phyloP scores from a whole-genome alignment of 2,888 invertebrate genomes.

The Phytoseiulus persimilis region DNA sequence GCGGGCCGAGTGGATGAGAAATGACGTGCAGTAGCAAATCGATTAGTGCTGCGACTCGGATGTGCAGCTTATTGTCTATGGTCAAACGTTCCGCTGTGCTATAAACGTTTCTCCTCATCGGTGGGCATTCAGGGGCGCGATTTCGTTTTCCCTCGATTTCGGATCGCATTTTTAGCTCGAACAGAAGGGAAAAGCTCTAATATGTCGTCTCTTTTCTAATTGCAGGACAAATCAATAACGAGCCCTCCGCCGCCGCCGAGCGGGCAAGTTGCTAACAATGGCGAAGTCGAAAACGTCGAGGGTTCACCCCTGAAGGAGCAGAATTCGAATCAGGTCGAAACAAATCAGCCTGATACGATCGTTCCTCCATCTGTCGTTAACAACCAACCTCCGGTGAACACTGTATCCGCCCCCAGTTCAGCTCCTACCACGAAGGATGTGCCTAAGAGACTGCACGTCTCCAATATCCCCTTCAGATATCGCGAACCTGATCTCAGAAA shows the following conservation, averaged over 20 bases:
- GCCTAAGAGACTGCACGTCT: conserved; percentile 93
- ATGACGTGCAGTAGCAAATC: not conserved
- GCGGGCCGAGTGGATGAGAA: not conserved
- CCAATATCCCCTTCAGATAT: conserved; percentile 99
- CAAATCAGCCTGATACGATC: not conserved
- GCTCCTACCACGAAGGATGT: conserved; percentile 58
- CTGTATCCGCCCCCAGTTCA: not conserved
- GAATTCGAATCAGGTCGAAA: not conserved
- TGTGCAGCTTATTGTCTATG: too few relatives aligned
- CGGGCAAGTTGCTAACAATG: not conserved
- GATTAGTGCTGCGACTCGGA: not conserved
- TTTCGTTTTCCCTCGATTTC: too few relatives aligned
- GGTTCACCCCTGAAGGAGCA: not conserved
- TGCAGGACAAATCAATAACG: conserved; percentile 27
- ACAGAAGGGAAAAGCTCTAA: too few relatives aligned
- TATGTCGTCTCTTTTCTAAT: not conserved
- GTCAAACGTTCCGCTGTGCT: too few relatives aligned
- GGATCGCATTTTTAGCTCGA: too few relatives aligned
- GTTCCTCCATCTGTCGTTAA: not conserved
- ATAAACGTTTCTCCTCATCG: too few relatives aligned
- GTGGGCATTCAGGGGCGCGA: too few relatives aligned
- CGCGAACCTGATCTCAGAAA: conserved; percentile 95
- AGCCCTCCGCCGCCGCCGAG: conserved; percentile 26
- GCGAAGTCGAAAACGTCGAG: not conserved
- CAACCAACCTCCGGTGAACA: not conserved